Evolutionary conservation across 2,113 vertebrate genomes (phyloP).

Genomic region (Mustelus asterias): DNA sequence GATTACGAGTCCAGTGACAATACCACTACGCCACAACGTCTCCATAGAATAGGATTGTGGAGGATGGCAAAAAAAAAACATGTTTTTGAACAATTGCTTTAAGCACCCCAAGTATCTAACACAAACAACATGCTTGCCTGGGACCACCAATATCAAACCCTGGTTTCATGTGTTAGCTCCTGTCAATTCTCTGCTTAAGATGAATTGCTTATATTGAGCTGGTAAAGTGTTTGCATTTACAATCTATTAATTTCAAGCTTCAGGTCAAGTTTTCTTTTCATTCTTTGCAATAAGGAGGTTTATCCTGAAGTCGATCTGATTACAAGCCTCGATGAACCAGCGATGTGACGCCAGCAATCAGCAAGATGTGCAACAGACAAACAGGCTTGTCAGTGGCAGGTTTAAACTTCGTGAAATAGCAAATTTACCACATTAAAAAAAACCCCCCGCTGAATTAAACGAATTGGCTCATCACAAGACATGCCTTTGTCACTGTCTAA

Average conservation of each 20-base stretch:
- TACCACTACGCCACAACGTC: too few relatives aligned
- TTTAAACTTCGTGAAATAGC: not conserved
- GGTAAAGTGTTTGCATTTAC: not conserved
- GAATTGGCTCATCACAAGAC: not conserved
- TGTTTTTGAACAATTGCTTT: not conserved
- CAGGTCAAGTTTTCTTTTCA: not conserved
- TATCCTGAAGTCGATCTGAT: not conserved
- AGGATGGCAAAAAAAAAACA: not conserved
- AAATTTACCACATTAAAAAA: not conserved
- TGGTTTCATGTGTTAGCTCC: not conserved
- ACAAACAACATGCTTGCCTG: not conserved
- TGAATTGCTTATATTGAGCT: too few relatives aligned
- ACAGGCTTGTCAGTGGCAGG: not conserved
- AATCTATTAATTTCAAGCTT: not conserved
- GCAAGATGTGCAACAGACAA: not conserved
- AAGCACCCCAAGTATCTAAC: not conserved
- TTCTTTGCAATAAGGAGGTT: not conserved
- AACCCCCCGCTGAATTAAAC: not conserved
- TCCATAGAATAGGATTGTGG: too few relatives aligned
- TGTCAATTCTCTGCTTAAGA: not conserved
- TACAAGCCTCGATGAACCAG: not conserved
- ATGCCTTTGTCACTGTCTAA: not conserved
- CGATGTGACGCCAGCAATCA: not conserved
- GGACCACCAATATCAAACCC: not conserved
- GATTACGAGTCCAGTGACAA: too few relatives aligned